Evolutionary conservation across 37 sponge, comb jelly and placozoan genomes (phyloP), one percentile per base, ranked within the genome.

Genomic region (Lycopodina hypogea): DNA sequence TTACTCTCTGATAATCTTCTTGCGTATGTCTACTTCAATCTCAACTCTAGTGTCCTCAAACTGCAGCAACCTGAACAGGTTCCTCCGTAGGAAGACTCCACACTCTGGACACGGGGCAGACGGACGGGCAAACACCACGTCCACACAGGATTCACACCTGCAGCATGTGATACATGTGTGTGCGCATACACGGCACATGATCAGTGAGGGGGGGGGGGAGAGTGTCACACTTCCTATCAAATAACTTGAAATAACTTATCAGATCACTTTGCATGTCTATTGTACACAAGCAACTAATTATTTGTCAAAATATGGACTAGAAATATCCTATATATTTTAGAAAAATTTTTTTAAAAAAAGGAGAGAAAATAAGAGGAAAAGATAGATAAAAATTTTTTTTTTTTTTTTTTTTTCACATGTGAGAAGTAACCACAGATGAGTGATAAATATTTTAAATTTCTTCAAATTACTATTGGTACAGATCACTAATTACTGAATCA

Each of bases 31-130:
- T 28, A 98, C 94, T 59, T 98, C 99, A 35, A 83, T 87, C 74
- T 98, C 99, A 8, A 98, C 92, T 6, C 37, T 33, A 11, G 85
- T 40, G 71, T 98, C 95, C 19, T 95, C 96, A 84, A 98, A 98
- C 75, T 91, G 94, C 70, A 90, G 92, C 52, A 69, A 45, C 33
- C 96, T 48, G 76, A 81, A 98, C 34, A 78, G 87, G 68, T 78
- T 94, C 55, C 87, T 86, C 28, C 90, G 78, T 68, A 98, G 86
- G 36, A 79, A 68, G 0, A 81, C 38, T 15, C 94, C 92, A 69
- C 99, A 98, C 75, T 91, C 84, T 0, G 94, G 92, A 74, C 99
- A 98, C 6, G 96, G 86, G 18, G 92, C 96, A 12, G 96, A 87
- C 21, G 96, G 94, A 40, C 91, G 87, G n/a, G 79, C 78, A 66